A percentile compares a stretch with the other conserved stretches of the same genome.
Conservation (phyloP, 1,140 invertebrate species). For the Mycetomoellerius zeteki region DNA sequence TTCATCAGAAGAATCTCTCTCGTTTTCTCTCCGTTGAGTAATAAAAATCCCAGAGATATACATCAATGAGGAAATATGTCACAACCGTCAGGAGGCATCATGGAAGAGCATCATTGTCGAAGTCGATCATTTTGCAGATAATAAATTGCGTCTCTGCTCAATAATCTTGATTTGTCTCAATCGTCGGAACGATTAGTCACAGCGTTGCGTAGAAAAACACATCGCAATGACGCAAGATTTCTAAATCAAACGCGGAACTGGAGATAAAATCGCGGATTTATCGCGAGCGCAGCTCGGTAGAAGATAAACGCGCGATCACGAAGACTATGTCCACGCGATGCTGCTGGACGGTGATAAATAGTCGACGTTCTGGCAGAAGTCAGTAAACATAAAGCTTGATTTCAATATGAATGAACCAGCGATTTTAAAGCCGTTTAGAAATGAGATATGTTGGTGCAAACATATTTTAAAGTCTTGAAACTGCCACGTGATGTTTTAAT, state of each 20-base stretch:
- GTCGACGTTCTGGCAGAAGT: conserved; percentile 31
- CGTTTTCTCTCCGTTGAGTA: conserved; percentile 77
- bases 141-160: conserved; percentile 59
- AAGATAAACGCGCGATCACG: conserved; percentile 56
- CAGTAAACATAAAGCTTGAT: conserved; percentile 48
- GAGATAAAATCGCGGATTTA: conserved; percentile 51
- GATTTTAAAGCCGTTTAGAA: conserved; percentile 37
- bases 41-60: conserved; percentile 81
- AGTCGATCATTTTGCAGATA: conserved; percentile 59
- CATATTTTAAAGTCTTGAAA: conserved; percentile 22
- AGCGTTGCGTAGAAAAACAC: conserved; percentile 67
- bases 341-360: conserved; percentile 62
- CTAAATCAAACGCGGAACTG: conserved; percentile 65
- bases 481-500: conserved; percentile 36
- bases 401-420: conserved; percentile 50
- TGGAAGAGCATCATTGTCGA: conserved; percentile 54
- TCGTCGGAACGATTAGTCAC: conserved; percentile 61
- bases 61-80: conserved; percentile 82
- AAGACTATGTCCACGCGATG: conserved; percentile 43
- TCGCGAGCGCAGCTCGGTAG: conserved; percentile 5
- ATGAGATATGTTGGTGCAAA: conserved; percentile 38
- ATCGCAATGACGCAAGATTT: conserved; percentile 44
- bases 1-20: conserved; percentile 72
- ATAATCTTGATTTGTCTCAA: conserved; percentile 71
- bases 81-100: conserved; percentile 64